These are phyloP conservation scores for Nothocercus julius DNA, from an alignment of 2,113 vertebrate genomes.

Conservation along the genomic window DNA sequence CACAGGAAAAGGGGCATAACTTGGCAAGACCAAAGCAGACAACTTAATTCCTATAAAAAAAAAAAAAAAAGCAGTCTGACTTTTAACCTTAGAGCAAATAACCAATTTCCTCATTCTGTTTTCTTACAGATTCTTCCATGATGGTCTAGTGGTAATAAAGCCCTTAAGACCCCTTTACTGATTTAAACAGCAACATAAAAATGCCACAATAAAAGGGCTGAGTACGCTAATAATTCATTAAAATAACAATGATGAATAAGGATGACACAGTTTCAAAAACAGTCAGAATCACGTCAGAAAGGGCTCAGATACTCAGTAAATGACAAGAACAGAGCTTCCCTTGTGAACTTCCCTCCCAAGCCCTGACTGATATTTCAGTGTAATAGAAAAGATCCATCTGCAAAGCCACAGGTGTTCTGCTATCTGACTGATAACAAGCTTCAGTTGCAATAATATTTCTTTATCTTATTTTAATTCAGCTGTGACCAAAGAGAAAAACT, in stretches of 20 bases:
- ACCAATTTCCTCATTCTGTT: neutral
- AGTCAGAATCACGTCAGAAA: neutral
- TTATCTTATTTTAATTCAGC: neutral
- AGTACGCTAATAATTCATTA: neutral
- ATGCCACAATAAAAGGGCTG: neutral
- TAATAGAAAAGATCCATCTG: neutral
- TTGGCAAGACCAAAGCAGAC: neutral
- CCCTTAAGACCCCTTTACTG: neutral
- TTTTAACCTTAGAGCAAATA: neutral
- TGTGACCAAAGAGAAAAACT: neutral
- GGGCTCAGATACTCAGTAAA: neutral
- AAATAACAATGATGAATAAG: neutral
- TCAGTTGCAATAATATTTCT: neutral
- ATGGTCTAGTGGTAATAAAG: neutral
- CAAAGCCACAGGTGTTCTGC: neutral
- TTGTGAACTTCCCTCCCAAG: neutral
- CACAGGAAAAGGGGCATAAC: neutral
- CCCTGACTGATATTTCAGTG: neutral
- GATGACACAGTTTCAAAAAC: neutral
- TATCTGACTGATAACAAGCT: neutral
- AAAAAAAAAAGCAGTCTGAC: neutral
- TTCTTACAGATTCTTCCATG: neutral
- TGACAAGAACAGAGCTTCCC: neutral
- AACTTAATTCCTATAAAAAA: neutral
- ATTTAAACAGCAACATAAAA: constrained; percentile 5